Evolutionary conservation across 2,888 invertebrate genomes (phyloP).

Genomic region (Netelia melanura): DNA sequence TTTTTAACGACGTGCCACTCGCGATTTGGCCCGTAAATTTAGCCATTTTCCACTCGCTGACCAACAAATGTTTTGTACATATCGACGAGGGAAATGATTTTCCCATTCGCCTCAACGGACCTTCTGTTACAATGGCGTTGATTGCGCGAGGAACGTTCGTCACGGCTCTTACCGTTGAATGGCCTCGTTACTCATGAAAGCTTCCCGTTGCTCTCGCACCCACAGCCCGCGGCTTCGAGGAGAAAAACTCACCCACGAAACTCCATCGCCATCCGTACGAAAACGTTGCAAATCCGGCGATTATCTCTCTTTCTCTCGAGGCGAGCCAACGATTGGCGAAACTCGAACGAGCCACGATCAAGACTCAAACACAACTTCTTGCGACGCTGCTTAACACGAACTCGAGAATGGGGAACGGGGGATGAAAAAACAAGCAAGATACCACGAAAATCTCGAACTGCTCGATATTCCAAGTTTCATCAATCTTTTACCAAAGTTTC

Average conservation of each 20-base stretch:
- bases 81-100: conserved; percentile 47
- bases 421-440: conserved; percentile 4
- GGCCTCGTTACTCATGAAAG: conserved; percentile 77
- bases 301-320: conserved; percentile 21
- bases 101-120: conserved; percentile 27
- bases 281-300: conserved; percentile 26
- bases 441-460: conserved; percentile 7
- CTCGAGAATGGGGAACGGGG: background rate
- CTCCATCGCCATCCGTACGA: conserved; percentile 36
- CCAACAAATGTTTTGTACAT: conserved; percentile 4
- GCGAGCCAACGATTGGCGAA: conserved; percentile 4
- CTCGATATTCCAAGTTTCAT: conserved; percentile 26
- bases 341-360: conserved; percentile 4
- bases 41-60: conserved; percentile 9
- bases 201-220: conserved; percentile 20
- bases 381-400: conserved; percentile 6
- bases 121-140: conserved; percentile 76
- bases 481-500: conserved; percentile 1
- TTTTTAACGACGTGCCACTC: background rate
- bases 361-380: conserved; percentile 32
- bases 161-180: conserved; percentile 78
- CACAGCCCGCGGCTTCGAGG: conserved; percentile 29
- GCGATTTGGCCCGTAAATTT: conserved; percentile 7
- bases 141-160: conserved; percentile 79
- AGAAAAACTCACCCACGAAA: conserved; percentile 58